Percentiles rank a stretch among this genome's conserved stretches.
Evolutionary conservation across 2,797 vertebrate genomes (phyloP).

Genomic region (Pseudochromis fuscus): DNA sequence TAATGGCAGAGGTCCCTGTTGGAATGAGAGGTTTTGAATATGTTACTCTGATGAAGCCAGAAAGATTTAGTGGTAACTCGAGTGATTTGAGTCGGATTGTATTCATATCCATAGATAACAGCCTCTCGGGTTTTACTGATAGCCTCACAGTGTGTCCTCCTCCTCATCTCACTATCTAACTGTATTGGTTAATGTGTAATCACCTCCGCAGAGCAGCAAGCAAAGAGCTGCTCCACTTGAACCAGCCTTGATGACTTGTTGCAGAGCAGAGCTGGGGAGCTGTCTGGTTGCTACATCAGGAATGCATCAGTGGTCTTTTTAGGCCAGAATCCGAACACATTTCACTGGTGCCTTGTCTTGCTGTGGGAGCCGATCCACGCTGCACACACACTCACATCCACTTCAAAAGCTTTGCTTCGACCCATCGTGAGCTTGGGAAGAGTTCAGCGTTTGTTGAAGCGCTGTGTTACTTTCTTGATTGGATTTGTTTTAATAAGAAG

Average conservation of each 20-base stretch:
- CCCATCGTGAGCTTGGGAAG: constrained; percentile 49
- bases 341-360: constrained; percentile 57
- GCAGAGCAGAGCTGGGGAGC: constrained; percentile 26
- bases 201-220: constrained; percentile 10
- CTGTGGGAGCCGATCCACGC: constrained; percentile 36
- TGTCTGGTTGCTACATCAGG: constrained; percentile 39
- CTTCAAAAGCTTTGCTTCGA: constrained; percentile 48
- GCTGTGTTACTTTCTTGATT: not conserved
- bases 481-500: constrained; percentile 9
- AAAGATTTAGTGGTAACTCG: constrained; percentile 19
- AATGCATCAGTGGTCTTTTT: constrained; percentile 28
- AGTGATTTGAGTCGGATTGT: constrained; percentile 5
- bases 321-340: constrained; percentile 23
- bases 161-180: constrained; percentile 24
- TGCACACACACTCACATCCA: constrained; percentile 18
- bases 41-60: not conserved
- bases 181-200: constrained; percentile 35
- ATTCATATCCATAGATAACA: not conserved
- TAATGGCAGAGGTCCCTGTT: no score
- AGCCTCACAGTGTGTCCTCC: not conserved
- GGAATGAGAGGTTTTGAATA: not conserved
- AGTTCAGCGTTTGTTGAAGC: constrained; percentile 4
- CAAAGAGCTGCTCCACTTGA: constrained; percentile 19
- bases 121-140: constrained; percentile 13
- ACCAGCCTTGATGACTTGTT: constrained; percentile 33